phyloP scores from a whole-genome alignment of 2,888 invertebrate genomes.

The Aspidiotus destructor region DNA sequence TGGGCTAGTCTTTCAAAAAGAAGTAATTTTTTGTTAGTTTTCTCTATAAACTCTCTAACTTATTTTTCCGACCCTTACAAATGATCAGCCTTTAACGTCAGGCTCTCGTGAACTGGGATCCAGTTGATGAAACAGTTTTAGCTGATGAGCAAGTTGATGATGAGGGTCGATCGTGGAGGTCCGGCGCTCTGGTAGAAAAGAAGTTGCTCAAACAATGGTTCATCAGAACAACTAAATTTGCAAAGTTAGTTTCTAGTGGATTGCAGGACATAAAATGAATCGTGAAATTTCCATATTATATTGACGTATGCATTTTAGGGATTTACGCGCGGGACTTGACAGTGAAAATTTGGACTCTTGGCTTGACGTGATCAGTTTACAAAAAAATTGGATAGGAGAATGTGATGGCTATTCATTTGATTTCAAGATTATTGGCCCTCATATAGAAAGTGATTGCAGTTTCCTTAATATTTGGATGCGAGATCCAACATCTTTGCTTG shows the following conservation, averaged over 20 bases:
- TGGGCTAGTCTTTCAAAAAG: conserved; percentile 76
- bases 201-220: conserved; percentile 89
- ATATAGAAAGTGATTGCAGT: conserved; percentile 38
- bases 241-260: conserved; percentile 45
- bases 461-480: conserved; percentile 58
- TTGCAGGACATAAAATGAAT: neutral
- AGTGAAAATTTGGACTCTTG: conserved; percentile 63
- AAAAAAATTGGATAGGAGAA: conserved; percentile 82
- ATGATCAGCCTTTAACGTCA: conserved; percentile 39
- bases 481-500: conserved; percentile 60
- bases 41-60: neutral
- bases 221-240: conserved; percentile 75
- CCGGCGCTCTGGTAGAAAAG: conserved; percentile 87
- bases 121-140: conserved; percentile 89
- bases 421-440: conserved; percentile 45
- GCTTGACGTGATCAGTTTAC: conserved; percentile 73
- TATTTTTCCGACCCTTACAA: too few relatives aligned
- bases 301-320: too few relatives aligned
- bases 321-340: conserved; percentile 43
- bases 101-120: conserved; percentile 96
- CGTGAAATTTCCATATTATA: too few relatives aligned
- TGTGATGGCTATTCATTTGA: conserved; percentile 67
- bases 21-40: conserved; percentile 46
- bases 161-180: conserved; percentile 86
- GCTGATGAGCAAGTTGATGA: conserved; percentile 97